Percentiles rank a stretch among this genome's conserved stretches.
These are phyloP conservation scores for Taxidea taxus DNA, from an alignment of 2,113 vertebrate species.

Conservation along the genomic window DNA sequence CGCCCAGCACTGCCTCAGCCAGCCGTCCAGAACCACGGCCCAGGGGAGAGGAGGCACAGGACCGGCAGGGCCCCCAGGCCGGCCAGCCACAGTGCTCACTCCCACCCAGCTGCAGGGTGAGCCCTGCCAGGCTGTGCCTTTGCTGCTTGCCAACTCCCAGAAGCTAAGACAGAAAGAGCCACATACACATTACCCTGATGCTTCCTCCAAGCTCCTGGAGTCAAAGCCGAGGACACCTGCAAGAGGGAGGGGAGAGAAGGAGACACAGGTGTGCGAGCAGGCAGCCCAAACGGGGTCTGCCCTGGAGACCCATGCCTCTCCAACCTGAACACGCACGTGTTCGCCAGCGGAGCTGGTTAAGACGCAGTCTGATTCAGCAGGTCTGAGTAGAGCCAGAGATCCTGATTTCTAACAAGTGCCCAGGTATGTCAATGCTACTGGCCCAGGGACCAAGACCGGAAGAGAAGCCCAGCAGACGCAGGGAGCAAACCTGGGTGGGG, in stretches of 20 bases:
- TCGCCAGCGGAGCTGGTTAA: no score
- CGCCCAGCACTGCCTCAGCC: background rate
- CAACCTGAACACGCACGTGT: accelerated
- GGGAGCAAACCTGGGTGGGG: background rate
- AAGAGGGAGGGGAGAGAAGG: background rate
- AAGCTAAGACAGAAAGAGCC: slow-evolving; percentile 19
- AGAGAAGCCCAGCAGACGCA: background rate
- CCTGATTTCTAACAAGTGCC: background rate
- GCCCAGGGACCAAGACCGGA: accelerated
- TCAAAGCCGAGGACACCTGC: background rate
- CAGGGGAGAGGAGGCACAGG: background rate
- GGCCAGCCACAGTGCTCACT: background rate
- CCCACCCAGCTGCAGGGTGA: background rate
- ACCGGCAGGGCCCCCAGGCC: background rate
- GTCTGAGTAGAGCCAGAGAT: background rate
- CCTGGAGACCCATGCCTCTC: background rate
- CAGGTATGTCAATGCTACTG: background rate
- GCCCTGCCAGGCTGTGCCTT: background rate
- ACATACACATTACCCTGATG: background rate
- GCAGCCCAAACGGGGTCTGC: no score
- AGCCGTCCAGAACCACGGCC: background rate
- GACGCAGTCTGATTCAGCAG: background rate
- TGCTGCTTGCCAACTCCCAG: background rate
- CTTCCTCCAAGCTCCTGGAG: background rate
- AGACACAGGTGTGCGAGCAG: background rate